Base-by-base conservation (phyloP, 2,113 vertebrate genomes). In the Chaetops frenatus region DNA sequence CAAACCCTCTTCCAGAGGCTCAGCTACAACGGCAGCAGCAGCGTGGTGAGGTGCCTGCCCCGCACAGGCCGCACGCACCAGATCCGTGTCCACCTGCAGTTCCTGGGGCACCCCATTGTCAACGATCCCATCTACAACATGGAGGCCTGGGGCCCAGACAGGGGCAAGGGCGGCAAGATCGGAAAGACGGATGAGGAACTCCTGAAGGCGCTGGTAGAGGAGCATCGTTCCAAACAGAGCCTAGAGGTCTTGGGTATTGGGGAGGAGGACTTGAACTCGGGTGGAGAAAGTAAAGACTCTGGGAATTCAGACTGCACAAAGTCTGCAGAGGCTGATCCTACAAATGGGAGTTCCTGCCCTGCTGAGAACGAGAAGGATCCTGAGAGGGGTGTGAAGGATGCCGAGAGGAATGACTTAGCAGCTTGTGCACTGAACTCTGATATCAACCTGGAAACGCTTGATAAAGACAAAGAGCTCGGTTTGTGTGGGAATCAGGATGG, bases 111-210 rank as follows among this genome's bases (percentile, higher is more conserved):
- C 76, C 99, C 99, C 33, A 99, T 99, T 18, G 81, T 99, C 83
- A 99, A 99, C 2, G 99, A 99, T 62, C 99, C 99, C n/a, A 98
- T 99, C 96, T 99, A 99, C 48, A 99, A 99, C n/a, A 98, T 99
- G 57, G 97, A 97, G 2, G 99, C 98, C 1, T 99, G 99, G 99
- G 99, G 99, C 10, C 98, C 99, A 0, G 86, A 97, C 51, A 97
- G 98, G 54, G 99, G 98, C 15, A 99, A 98, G 47, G 98, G 98
- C 0, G 99, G 99, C 2, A 88, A 96, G 28, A 81, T 99, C 28
- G 97, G 96, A 14, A 99, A 98, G 92, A 99, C 98, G 1, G 97
- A 99, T 18, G 98, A 99, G 36, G 98, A 99, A 6, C 97, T 99
- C 42, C 96, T 99, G 14, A 97, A 96, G 82, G 98, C 98, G 1